These are phyloP conservation scores for Laupala kohalensis DNA, from an alignment of 1,140 invertebrate genomes.

Conservation along the genomic window DNA sequence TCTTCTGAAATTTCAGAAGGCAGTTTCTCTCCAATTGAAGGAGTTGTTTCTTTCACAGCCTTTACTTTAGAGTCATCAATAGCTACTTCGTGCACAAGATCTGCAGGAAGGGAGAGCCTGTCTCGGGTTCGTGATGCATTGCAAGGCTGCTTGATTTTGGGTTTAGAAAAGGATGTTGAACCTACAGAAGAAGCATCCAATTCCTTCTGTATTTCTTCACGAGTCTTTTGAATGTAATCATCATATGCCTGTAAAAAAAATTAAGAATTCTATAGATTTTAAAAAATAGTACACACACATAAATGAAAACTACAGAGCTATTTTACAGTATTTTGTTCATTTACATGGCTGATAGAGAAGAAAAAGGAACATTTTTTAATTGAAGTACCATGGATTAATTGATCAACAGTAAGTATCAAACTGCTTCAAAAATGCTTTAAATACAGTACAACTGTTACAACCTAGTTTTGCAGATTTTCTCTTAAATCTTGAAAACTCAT, in stretches of 20 bases:
- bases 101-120: background rate
- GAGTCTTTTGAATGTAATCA: background rate
- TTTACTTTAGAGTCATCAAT: background rate
- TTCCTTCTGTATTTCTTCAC: background rate
- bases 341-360: no score
- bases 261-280: no score
- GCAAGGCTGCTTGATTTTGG: background rate
- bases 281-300: no score
- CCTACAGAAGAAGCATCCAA: background rate
- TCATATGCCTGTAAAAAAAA: background rate
- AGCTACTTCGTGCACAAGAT: background rate
- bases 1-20: background rate
- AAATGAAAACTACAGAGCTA: no score
- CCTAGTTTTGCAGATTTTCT: no score
- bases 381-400: no score
- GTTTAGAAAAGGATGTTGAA: background rate
- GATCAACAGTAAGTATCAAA: no score
- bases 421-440: no score
- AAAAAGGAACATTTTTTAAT: no score
- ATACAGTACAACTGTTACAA: no score
- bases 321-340: no score
- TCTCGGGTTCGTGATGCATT: background rate
- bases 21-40: background rate
- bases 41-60: background rate
- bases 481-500: no score